These are phyloP conservation scores for Drosophila anomalipes DNA, from an alignment of 2,888 invertebrate species.

Conservation along the genomic window DNA sequence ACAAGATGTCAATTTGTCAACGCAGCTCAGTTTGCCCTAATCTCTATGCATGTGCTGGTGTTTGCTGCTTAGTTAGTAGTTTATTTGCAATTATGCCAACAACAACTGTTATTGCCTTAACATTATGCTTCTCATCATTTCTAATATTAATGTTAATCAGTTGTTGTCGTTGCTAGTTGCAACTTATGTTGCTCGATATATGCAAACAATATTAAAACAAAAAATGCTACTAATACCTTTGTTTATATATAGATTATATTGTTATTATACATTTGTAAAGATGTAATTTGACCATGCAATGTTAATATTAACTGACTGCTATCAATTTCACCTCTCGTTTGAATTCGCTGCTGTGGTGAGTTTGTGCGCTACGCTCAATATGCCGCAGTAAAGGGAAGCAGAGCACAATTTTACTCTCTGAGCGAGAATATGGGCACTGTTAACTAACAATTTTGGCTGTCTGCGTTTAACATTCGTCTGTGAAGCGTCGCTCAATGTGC, in stretches of 20 bases:
- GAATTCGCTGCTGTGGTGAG: conserved; percentile 40
- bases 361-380: not conserved
- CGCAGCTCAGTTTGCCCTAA: conserved; percentile 48
- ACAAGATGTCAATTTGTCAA: conserved; percentile 74
- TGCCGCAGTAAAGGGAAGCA: conserved; percentile 5
- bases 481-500: conserved; percentile 41
- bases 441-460: conserved; percentile 28
- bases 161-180: not conserved
- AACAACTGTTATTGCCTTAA: conserved; percentile 40
- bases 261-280: not conserved
- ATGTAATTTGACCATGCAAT: conserved; percentile 6
- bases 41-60: conserved; percentile 32
- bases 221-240: not conserved
- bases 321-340: conserved; percentile 27
- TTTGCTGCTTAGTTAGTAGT: conserved; percentile 25
- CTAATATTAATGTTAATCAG: not conserved
- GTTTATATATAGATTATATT: not conserved
- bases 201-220: not conserved
- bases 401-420: not conserved
- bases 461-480: conserved; percentile 42
- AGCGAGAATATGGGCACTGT: conserved; percentile 4
- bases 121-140: conserved; percentile 57
- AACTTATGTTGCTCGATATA: not conserved
- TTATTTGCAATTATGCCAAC: conserved; percentile 66
- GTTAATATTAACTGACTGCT: conserved; percentile 33